These are phyloP conservation scores for Archaeoteleia sp. DNA, from an alignment of 2,888 invertebrate genomes.

Conservation along the genomic window DNA sequence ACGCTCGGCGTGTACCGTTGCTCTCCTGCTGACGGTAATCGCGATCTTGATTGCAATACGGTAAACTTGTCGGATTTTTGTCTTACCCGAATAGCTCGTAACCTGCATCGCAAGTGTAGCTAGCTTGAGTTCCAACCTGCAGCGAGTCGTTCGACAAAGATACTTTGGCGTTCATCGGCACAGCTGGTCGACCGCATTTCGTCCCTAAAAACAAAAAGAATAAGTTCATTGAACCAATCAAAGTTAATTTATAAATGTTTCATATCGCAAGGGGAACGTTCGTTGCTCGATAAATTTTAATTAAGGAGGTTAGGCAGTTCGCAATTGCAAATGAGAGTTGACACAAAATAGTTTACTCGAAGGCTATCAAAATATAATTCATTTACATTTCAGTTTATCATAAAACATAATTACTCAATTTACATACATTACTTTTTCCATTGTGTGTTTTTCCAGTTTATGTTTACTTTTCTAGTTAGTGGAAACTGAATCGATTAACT, in stretches of 20 bases:
- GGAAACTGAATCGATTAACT: no score
- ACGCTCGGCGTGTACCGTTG: constrained; percentile 54
- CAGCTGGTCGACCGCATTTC: constrained; percentile 89
- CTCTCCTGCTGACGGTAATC: constrained; percentile 50
- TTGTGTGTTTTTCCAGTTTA: no score
- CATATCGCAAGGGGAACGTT: constrained; percentile 4
- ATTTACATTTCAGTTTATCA: no score
- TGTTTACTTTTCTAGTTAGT: no score
- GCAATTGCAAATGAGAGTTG: no score
- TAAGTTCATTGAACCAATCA: constrained; percentile 49
- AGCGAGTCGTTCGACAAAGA: constrained; percentile 78
- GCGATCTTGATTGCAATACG: constrained; percentile 48
- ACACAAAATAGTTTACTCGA: not conserved
- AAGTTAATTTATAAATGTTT: constrained; percentile 1
- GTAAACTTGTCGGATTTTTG: constrained; percentile 46
- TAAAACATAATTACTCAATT: no score
- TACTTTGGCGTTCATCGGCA: constrained; percentile 88
- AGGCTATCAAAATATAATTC: no score
- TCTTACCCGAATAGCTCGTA: constrained; percentile 89
- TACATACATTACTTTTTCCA: no score
- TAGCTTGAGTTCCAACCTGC: constrained; percentile 80
- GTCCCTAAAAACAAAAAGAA: constrained; percentile 72
- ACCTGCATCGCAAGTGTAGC: constrained; percentile 90
- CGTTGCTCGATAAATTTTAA: not conserved
- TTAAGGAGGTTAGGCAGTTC: no score